phyloP scores from a whole-genome alignment of 2,113 vertebrate genomes.

The Talpa occidentalis region DNA sequence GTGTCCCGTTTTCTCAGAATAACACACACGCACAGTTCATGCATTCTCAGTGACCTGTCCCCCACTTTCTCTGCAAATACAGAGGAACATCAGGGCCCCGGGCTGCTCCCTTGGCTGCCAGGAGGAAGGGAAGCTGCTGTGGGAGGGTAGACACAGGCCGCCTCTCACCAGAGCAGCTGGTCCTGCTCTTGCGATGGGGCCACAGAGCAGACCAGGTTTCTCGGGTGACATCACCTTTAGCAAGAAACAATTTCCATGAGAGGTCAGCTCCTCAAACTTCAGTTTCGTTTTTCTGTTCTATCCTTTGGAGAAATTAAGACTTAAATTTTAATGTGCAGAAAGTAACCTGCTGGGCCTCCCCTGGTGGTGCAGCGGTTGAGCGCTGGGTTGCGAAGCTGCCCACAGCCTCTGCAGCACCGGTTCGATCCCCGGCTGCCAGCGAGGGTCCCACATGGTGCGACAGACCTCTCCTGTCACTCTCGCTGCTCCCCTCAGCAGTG shows the following conservation, averaged over 20 bases:
- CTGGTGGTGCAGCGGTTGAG: no score
- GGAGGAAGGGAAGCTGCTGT: background rate
- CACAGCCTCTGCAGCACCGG: no score
- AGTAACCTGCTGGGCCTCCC: background rate
- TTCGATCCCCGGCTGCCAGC: no score
- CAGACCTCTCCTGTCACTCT: no score
- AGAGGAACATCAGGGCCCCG: background rate
- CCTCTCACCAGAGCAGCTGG: no score
- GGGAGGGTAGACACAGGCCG: no score
- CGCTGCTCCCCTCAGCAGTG: no score
- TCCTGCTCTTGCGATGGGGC: fast-evolving
- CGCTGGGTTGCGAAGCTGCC: no score
- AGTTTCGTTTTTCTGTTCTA: background rate
- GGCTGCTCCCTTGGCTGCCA: background rate
- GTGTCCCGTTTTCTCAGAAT: background rate
- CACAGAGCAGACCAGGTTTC: background rate
- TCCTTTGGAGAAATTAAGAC: background rate
- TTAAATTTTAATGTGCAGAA: background rate
- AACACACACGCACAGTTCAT: background rate
- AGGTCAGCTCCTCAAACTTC: background rate
- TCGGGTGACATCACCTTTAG: background rate
- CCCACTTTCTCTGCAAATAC: background rate
- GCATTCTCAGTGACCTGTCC: background rate
- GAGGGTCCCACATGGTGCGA: no score
- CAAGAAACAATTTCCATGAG: background rate